phyloP scores from a whole-genome alignment of 92 coral and sea anemone species.

The Pocillopora grandis region DNA sequence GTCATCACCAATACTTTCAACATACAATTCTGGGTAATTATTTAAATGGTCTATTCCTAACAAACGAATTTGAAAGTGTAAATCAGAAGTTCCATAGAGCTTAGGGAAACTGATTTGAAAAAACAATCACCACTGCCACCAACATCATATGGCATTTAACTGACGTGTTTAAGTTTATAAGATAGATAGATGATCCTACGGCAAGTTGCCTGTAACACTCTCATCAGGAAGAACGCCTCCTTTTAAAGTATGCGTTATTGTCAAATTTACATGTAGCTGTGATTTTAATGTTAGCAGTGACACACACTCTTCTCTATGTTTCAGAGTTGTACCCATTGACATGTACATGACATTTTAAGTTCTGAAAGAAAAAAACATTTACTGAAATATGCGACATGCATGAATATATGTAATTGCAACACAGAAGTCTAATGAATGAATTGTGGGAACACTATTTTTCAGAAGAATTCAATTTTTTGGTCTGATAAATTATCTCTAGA shows the following conservation, averaged over 20 bases:
- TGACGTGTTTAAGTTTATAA: conserved; percentile 41
- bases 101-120: conserved; percentile 60
- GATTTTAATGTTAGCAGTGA: not conserved
- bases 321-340: not conserved
- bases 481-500: no score
- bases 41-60: conserved; percentile 44
- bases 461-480: no score
- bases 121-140: conserved; percentile 64
- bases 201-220: conserved; percentile 2
- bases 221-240: conserved; percentile 36
- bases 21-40: conserved; percentile 50
- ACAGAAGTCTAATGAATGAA: no score
- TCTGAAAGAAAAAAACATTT: not conserved
- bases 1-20: conserved; percentile 48
- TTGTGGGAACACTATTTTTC: no score
- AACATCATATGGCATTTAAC: conserved; percentile 54
- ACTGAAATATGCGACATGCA: no score
- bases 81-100: conserved; percentile 3
- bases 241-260: not conserved
- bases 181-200: conserved; percentile 29
- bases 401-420: no score
- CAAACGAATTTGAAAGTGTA: conserved; percentile 54
- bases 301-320: not conserved
- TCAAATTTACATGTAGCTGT: not conserved
- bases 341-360: not conserved